phyloP scores from a whole-genome alignment of 2,888 invertebrate species.

The Cistogaster globosa region DNA sequence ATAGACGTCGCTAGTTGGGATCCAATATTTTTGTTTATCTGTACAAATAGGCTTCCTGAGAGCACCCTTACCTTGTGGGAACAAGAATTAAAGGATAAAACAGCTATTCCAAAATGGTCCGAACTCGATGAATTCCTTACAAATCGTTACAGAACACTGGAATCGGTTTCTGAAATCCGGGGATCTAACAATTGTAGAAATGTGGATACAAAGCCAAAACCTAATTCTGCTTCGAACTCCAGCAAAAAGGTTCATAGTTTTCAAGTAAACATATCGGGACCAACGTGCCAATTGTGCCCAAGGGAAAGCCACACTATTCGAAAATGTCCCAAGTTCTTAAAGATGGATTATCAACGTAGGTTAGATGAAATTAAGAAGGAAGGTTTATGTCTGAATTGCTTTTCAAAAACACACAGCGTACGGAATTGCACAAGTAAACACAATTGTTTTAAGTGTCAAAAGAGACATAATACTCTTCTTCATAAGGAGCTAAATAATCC shows the following conservation, averaged over 20 bases:
- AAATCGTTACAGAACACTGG: neutral
- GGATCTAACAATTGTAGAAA: neutral
- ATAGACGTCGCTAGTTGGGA: neutral
- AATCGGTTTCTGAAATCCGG: neutral
- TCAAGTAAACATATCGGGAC: neutral
- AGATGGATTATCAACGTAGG: neutral
- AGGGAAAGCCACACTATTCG: neutral
- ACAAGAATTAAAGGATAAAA: conserved; percentile 1
- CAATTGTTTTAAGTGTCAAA: neutral
- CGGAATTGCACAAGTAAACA: neutral
- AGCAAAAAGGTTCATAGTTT: neutral
- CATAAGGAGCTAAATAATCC: neutral
- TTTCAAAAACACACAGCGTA: neutral
- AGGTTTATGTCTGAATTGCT: neutral
- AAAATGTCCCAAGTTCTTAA: neutral
- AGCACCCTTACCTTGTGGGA: neutral
- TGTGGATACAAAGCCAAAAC: neutral
- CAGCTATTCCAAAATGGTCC: neutral
- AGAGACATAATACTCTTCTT: neutral
- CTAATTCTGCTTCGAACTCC: neutral
- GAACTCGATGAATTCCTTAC: too few relatives aligned
- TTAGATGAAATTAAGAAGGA: neutral
- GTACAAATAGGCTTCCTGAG: neutral
- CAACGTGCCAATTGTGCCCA: neutral
- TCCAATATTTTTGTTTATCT: neutral